Conservation (phyloP, 2,888 invertebrate species). For the Epiblema foenella region DNA sequence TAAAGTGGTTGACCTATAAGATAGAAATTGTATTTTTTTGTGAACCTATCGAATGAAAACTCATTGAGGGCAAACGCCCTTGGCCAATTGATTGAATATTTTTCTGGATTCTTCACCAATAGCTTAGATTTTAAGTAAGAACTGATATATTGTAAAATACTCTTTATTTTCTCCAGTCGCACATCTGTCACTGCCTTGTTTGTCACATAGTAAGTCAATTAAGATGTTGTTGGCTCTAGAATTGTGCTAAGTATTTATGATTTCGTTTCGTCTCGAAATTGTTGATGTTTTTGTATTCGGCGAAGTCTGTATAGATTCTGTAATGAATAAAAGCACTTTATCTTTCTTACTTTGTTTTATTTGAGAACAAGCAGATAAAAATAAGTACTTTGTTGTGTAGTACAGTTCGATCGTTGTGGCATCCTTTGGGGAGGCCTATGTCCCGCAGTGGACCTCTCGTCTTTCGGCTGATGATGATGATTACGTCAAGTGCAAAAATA, state of each 20-base stretch:
- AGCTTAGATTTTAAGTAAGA: conserved; percentile 79
- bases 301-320: conserved; percentile 79
- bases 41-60: too few species aligned
- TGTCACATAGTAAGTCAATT: conserved; percentile 53
- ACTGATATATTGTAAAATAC: conserved; percentile 78
- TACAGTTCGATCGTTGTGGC: too few species aligned
- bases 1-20: too few species aligned
- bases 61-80: too few species aligned
- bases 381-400: background rate
- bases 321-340: conserved; percentile 81
- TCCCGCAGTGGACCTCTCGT: too few species aligned
- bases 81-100: background rate
- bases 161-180: conserved; percentile 55
- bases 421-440: too few species aligned
- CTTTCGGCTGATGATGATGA: too few species aligned
- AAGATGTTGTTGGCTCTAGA: conserved; percentile 50
- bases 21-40: too few species aligned
- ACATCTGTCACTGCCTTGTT: conserved; percentile 64
- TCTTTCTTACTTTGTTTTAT: conserved; percentile 63
- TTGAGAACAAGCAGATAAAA: conserved; percentile 22
- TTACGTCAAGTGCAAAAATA: too few species aligned
- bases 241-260: conserved; percentile 58
- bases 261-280: conserved; percentile 67
- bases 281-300: conserved; percentile 79
- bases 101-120: conserved; percentile 48